Conservation (phyloP, 2,888 invertebrate species). For the Drosophila mettleri region DNA sequence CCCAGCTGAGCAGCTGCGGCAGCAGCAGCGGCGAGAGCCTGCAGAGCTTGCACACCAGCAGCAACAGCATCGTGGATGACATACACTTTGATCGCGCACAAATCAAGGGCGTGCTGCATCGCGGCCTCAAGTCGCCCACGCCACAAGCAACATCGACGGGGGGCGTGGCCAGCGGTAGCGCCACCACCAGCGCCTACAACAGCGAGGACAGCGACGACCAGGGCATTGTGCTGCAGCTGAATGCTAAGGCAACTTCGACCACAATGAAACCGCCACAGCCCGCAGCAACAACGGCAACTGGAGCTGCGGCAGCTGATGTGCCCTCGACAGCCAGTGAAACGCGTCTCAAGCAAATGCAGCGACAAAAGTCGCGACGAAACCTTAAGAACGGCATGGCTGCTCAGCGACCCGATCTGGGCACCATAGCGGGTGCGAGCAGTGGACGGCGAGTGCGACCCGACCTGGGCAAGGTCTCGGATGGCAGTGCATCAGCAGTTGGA, state of each 20-base stretch:
- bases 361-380: slow-evolving; percentile 86
- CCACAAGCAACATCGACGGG: slow-evolving; percentile 37
- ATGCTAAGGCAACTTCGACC: slow-evolving; percentile 35
- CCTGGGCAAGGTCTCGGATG: slow-evolving; percentile 75
- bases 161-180: slow-evolving; percentile 40
- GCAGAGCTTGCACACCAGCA: slow-evolving; percentile 86
- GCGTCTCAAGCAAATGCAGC: slow-evolving; percentile 85
- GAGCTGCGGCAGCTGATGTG: slow-evolving; percentile 77
- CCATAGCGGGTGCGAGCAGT: slow-evolving; percentile 85
- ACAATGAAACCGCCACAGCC: slow-evolving; percentile 28
- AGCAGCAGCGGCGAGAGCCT: slow-evolving; percentile 89
- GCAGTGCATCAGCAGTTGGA: slow-evolving; percentile 55
- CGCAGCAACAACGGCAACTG: background rate
- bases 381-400: slow-evolving; percentile 86
- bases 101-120: slow-evolving; percentile 82
- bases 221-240: slow-evolving; percentile 64
- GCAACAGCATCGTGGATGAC: slow-evolving; percentile 83
- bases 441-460: slow-evolving; percentile 72
- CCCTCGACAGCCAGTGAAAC: slow-evolving; percentile 75
- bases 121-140: slow-evolving; percentile 73
- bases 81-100: slow-evolving; percentile 85
- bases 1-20: slow-evolving; percentile 90
- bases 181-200: slow-evolving; percentile 65
- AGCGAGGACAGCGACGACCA: slow-evolving; percentile 70
- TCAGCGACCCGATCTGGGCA: slow-evolving; percentile 88